Evolutionary conservation across 2,888 invertebrate genomes (phyloP), one percentile per base, ranked within the genome.

Genomic region (Leptothorax acervorum): DNA sequence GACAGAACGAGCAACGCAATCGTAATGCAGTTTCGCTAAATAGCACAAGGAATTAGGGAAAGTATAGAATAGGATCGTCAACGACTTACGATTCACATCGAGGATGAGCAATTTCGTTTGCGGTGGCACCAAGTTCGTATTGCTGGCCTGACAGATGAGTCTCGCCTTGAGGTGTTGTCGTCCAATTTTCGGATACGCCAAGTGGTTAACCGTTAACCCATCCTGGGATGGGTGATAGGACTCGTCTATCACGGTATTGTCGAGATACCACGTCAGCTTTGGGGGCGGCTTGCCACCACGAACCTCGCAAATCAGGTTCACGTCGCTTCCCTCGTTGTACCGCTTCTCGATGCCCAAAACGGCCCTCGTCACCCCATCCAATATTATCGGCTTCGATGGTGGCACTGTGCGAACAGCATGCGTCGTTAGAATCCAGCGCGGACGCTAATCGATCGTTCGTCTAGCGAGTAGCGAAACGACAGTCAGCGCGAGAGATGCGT

Each of bases 91-190:
- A 95, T 98, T 98, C 89, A 98, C 96, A 95, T 98, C 97, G 94
- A 98, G 95, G 91, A 98, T 97, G 92, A 98, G 96, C 89, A 97
- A 96, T 95, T 97, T 97, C 91, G 97, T 96, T 93, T 97, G 96
- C 12, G 98, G 97, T 74, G 96, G 96, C 63, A 97, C 97, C 91
- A 98, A 95, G 95, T 98, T 98, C 88, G 98, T 98, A 95, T 98
- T 98, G 92, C 97, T 97, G 45, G 98, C 98, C 95, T 98, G 97
- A 95, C 98, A 98, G 92, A 98, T 97, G 92, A 98, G 97, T 92
- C 97, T 96, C 84, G 97, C 96, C 95, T 98, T 97, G 91, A 98
- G 96, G 95, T 98, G 98, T 95, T 98, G 97, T 84, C 98, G 95
- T 51, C 97, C 97, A 90, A 98, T 96, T 94, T 97, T 97, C 84